These are phyloP conservation scores for Papilio gigon DNA, from an alignment of 2,888 invertebrate species.

Conservation along the genomic window DNA sequence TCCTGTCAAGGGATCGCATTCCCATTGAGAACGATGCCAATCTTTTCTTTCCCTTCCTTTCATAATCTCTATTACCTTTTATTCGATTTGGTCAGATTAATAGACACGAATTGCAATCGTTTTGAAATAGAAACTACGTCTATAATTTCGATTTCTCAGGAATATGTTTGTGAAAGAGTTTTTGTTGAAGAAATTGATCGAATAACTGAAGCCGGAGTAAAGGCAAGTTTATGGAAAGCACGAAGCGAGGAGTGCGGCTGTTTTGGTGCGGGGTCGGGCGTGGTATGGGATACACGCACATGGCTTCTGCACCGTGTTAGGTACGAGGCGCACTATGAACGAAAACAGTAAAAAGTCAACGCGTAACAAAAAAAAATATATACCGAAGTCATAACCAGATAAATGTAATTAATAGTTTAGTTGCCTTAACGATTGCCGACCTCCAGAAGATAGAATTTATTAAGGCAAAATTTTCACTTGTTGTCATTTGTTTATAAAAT, in stretches of 20 bases:
- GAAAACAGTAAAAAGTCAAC: background rate
- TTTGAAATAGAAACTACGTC: background rate
- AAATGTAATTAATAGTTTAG: background rate
- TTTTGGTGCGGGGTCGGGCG: conserved; percentile 39
- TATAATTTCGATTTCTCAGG: background rate
- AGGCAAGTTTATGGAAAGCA: conserved; percentile 49
- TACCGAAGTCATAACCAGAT: background rate
- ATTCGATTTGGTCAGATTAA: conserved; percentile 77
- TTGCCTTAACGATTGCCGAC: background rate
- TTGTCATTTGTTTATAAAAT: too few species aligned
- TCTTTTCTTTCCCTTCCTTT: conserved; percentile 65
- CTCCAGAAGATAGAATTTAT: background rate
- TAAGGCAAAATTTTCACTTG: too few species aligned
- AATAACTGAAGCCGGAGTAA: conserved; percentile 53
- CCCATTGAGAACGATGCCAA: conserved; percentile 72
- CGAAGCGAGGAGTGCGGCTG: conserved; percentile 45
- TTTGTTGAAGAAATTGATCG: conserved; percentile 44
- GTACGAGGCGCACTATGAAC: background rate
- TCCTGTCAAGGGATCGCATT: conserved; percentile 66
- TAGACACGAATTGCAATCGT: conserved; percentile 53
- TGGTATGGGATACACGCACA: conserved; percentile 48
- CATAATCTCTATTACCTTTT: conserved; percentile 68
- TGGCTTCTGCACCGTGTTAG: conserved; percentile 56
- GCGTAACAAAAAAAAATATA: background rate
- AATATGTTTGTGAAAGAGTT: conserved; percentile 48